Base-by-base conservation (phyloP, 1,140 invertebrate species). In the Panulirus ornatus region DNA sequence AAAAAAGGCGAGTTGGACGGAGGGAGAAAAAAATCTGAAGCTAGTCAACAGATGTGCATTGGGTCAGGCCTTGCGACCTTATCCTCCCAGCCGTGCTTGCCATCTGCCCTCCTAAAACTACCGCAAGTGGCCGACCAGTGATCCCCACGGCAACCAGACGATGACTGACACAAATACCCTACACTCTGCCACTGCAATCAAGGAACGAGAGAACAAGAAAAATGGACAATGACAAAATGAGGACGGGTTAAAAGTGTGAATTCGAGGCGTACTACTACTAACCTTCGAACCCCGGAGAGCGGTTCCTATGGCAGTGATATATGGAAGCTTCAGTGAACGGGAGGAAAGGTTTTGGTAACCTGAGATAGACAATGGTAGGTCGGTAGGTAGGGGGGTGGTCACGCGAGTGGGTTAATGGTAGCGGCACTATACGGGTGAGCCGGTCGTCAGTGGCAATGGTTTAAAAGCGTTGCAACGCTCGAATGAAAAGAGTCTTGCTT, bases 371-470 rank as follows among this genome's bases (percentile, higher is more conserved):
- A 66, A 66, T 66, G 58, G 58, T 66, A 66, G 58, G 58, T n/a
- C n/a, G n/a, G n/a, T n/a, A n/a, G n/a, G n/a, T n/a, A n/a, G n/a
- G n/a, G n/a, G n/a, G n/a, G n/a, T n/a, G n/a, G 58, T 66, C 58
- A 30, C 58, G 58, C n/a, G 27, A 66, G 30, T 66, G 27, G n/a
- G 58, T 66, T 66, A 30, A 66, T 66, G 58, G 58, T 66, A 66
- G 58, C 5, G 58, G 27, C 58, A 9, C 27, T 27, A n/a, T n/a
- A 66, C 8, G 27, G 27, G 58, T 66, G n/a, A 66, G 2, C n/a
- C 44, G 44, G 42, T 44, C 44, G 75, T 78, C 75, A 78, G 75
- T 78, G n/a, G 58, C 58, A 30, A 78, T 44, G n/a, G 75, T 38
- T 78, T 78, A 78, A 78, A 44, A 40, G n/a, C n/a, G 75, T 78